phyloP scores from a whole-genome alignment of 2,113 vertebrate species.

The Onychorhynchus coronatus region DNA sequence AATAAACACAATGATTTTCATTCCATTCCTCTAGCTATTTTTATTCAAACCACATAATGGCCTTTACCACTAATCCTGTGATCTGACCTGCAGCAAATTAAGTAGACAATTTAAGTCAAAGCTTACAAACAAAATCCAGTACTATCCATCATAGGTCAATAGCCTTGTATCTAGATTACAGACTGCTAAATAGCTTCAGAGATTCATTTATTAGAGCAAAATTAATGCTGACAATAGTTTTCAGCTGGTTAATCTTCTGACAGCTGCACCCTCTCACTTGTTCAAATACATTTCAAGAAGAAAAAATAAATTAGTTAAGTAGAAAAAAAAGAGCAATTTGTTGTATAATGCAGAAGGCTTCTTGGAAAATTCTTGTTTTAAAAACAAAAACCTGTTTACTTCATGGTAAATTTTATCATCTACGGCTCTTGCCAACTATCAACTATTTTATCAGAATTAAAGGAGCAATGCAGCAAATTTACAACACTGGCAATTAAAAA shows the following conservation, averaged over 20 bases:
- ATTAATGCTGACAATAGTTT: slow-evolving; percentile 81
- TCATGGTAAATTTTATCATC: slow-evolving; percentile 3
- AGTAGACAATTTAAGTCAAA: slow-evolving; percentile 75
- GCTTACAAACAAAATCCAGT: slow-evolving; percentile 77
- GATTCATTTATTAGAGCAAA: slow-evolving; percentile 79
- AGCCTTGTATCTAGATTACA: slow-evolving; percentile 76
- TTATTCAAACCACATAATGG: slow-evolving; percentile 70
- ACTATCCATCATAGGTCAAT: slow-evolving; percentile 77
- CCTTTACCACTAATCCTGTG: slow-evolving; percentile 67
- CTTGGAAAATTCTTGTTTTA: slow-evolving; percentile 16
- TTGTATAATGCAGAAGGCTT: slow-evolving; percentile 39
- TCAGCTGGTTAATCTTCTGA: slow-evolving; percentile 83
- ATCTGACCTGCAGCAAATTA: slow-evolving; percentile 78
- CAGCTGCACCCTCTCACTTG: slow-evolving; percentile 77
- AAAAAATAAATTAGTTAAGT: slow-evolving; percentile 73
- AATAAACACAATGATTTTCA: slow-evolving; percentile 68
- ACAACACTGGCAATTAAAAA: background rate
- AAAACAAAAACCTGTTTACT: slow-evolving; percentile 1
- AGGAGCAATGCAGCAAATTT: background rate
- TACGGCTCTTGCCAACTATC: background rate
- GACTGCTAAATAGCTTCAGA: slow-evolving; percentile 78
- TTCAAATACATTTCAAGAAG: slow-evolving; percentile 77
- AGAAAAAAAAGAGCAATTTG: slow-evolving; percentile 52
- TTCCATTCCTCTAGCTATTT: slow-evolving; percentile 56
- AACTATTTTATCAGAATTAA: slow-evolving; percentile 22